These are phyloP conservation scores for Cygnus atratus DNA, from an alignment of 2,113 vertebrate species.

Conservation along the genomic window DNA sequence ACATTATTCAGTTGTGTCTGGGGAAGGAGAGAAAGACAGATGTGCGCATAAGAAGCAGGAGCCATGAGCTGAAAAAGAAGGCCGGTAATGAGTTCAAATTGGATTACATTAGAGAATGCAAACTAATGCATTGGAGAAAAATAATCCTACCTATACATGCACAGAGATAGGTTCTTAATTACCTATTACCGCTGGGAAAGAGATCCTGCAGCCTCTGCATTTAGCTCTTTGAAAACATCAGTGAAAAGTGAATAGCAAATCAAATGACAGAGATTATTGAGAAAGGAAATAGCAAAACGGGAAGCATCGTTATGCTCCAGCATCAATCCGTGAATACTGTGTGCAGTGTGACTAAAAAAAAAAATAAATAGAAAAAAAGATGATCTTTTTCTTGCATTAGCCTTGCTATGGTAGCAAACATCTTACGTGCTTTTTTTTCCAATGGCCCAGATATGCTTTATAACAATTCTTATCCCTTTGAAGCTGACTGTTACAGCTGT, in stretches of 20 bases:
- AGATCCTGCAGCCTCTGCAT: not conserved
- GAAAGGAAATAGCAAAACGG: not conserved
- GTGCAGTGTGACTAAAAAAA: not conserved
- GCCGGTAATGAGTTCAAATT: not conserved
- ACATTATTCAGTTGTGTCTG: not conserved
- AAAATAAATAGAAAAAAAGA: not conserved
- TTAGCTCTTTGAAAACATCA: constrained; percentile 10
- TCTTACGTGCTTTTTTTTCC: not conserved
- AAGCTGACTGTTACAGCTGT: not conserved
- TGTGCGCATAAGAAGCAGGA: not conserved
- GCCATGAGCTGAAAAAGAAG: not conserved
- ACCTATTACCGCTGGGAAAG: not conserved
- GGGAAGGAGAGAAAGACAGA: constrained; percentile 1
- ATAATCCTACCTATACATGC: not conserved
- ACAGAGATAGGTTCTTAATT: not conserved
- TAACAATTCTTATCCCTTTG: not conserved
- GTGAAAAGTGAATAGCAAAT: not conserved
- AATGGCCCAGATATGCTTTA: not conserved
- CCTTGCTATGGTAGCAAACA: not conserved
- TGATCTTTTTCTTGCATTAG: not conserved
- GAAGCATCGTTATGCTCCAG: not conserved
- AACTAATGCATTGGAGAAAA: constrained; percentile 4
- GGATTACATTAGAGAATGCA: not conserved
- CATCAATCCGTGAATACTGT: not conserved
- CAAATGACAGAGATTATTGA: not conserved